phyloP scores from a whole-genome alignment of 2,113 vertebrate species.

The Crypturellus undulatus region DNA sequence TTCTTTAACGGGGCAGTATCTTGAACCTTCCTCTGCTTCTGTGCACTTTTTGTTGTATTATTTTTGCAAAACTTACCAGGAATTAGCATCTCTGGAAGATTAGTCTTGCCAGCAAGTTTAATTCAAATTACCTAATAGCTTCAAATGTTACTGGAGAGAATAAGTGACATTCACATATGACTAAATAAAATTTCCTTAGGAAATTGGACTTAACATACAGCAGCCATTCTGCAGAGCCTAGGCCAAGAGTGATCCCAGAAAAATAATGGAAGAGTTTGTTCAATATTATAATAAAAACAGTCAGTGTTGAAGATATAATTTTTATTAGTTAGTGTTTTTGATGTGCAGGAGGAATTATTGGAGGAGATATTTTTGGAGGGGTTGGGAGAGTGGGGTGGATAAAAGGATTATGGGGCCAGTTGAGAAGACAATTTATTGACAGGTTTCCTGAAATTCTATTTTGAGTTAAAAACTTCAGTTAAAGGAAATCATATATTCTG shows the following conservation, averaged over 20 bases:
- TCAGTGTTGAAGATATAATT: background rate
- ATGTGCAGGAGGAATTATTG: background rate
- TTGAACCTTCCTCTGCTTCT: background rate
- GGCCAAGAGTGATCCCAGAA: background rate
- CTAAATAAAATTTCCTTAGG: background rate
- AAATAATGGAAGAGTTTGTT: background rate
- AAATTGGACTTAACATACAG: background rate
- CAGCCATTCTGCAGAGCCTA: background rate
- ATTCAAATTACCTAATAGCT: background rate
- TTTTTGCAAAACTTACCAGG: background rate
- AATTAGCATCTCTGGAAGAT: background rate
- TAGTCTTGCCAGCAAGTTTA: background rate
- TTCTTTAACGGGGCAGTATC: background rate
- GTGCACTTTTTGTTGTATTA: background rate
- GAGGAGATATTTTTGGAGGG: background rate
- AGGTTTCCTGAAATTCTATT: background rate
- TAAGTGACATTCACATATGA: background rate
- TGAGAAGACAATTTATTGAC: background rate
- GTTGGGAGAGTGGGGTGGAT: rapidly evolving
- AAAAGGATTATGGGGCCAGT: background rate
- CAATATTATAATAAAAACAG: background rate
- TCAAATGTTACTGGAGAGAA: background rate
- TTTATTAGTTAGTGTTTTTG: background rate
- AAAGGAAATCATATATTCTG: background rate
- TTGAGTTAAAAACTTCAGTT: background rate